Conservation (phyloP, 2,797 vertebrate genomes). For the Artibeus jamaicensis region DNA sequence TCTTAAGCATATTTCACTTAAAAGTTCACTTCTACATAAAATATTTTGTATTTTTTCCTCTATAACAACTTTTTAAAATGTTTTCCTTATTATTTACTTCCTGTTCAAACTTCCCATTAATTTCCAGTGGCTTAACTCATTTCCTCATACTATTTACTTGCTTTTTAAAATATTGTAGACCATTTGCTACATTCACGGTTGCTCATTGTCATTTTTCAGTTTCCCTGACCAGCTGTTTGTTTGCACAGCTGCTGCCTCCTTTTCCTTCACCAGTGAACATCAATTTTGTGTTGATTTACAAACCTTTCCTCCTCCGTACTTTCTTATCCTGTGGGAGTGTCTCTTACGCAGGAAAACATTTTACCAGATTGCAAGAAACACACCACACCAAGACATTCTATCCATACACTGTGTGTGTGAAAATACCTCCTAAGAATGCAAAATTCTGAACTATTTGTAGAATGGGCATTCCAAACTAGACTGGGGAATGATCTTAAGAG, state of each 20-base stretch:
- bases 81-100: neutral
- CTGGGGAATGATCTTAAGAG: neutral
- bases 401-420: neutral
- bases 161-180: neutral
- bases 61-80: neutral
- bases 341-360: neutral
- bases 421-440: neutral
- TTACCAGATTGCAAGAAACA: neutral
- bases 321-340: neutral
- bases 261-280: constrained; percentile 14
- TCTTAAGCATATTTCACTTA: neutral
- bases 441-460: neutral
- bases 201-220: neutral
- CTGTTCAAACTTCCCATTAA: neutral
- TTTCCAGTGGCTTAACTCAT: constrained; percentile 7
- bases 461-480: neutral
- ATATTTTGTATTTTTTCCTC: neutral
- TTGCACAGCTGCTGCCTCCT: constrained; percentile 56
- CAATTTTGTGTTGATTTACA: constrained; percentile 27
- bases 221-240: constrained; percentile 11
- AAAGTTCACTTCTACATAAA: neutral
- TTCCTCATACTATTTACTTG: constrained; percentile 33
- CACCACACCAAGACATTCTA: neutral
- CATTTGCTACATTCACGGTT: neutral
- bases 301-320: neutral